Percentiles rank a stretch among this genome's conserved stretches.
Evolutionary conservation across 2,113 vertebrate genomes (phyloP).

Genomic region (Myotis yumanensis): DNA sequence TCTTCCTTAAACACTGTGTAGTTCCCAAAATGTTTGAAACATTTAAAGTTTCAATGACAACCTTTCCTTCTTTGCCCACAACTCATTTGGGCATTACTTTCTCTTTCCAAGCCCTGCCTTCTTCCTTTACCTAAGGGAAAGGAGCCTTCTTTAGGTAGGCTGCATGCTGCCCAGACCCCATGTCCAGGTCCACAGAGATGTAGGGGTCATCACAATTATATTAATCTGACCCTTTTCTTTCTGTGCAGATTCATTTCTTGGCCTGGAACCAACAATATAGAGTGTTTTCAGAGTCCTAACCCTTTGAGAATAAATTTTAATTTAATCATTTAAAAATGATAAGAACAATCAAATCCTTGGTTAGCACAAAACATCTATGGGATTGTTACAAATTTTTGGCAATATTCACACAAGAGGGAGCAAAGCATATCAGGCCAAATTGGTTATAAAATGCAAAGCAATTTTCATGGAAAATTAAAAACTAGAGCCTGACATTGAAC

Average conservation of each 20-base stretch:
- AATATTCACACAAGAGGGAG: conserved; percentile 81
- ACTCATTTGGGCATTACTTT: conserved; percentile 49
- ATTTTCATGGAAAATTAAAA: conserved; percentile 87
- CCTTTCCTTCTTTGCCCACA: not conserved
- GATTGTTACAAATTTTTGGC: conserved; percentile 78
- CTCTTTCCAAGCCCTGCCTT: conserved; percentile 1
- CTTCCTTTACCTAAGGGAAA: not conserved
- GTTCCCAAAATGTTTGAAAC: conserved; percentile 30
- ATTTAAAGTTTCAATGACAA: conserved; percentile 19
- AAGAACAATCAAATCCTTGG: conserved; percentile 74
- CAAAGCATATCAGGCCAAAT: conserved; percentile 76
- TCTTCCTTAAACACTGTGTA: not conserved
- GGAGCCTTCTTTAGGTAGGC: conserved; percentile 51
- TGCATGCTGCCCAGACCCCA: not conserved
- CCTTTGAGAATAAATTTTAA: conserved; percentile 66
- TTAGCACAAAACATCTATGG: conserved; percentile 73
- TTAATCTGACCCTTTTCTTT: conserved; percentile 55
- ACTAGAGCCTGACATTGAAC: conserved; percentile 77
- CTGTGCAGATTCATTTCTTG: not conserved
- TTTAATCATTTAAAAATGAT: conserved; percentile 79
- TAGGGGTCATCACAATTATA: conserved; percentile 57
- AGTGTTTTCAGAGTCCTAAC: conserved; percentile 49
- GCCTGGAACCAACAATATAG: conserved; percentile 16
- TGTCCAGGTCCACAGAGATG: not conserved
- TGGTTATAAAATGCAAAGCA: conserved; percentile 86